A percentile compares a stretch with the other conserved stretches of the same genome.
phyloP scores from a whole-genome alignment of 2,797 vertebrate species.

The Acanthurus tractus region DNA sequence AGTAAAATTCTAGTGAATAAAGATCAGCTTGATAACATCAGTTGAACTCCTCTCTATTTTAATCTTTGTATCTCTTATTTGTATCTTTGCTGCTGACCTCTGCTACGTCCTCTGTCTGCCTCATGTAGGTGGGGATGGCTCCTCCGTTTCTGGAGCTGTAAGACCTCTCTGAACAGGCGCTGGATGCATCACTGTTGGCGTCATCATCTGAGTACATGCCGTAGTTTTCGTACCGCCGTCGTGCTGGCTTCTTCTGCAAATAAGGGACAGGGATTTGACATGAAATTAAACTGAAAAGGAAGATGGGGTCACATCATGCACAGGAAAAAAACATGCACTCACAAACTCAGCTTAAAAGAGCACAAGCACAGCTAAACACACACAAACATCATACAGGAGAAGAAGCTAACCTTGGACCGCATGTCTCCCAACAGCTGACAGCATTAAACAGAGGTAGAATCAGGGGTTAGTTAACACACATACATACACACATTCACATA shows the following conservation, averaged over 20 bases:
- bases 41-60: too few species aligned
- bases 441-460: constrained; percentile 89
- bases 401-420: constrained; percentile 93
- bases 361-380: constrained; percentile 28
- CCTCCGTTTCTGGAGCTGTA: constrained; percentile 93
- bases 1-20: too few species aligned
- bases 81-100: constrained; percentile 69
- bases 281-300: constrained; percentile 28
- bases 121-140: constrained; percentile 87
- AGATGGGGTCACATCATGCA: neutral
- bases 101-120: constrained; percentile 93
- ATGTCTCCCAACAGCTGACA: constrained; percentile 99
- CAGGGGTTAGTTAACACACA: constrained; percentile 75
- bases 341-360: constrained; percentile 1
- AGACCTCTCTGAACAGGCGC: constrained; percentile 94
- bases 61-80: too few species aligned
- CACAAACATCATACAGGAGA: constrained; percentile 63
- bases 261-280: neutral
- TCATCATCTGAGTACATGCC: constrained; percentile 96
- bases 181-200: constrained; percentile 95
- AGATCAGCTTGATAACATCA: too few species aligned
- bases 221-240: constrained; percentile 92
- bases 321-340: constrained; percentile 28
- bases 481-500: constrained; percentile 13
- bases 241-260: constrained; percentile 89